Evolutionary conservation across 2,797 vertebrate species (phyloP).

Genomic region (Morelia viridis): DNA sequence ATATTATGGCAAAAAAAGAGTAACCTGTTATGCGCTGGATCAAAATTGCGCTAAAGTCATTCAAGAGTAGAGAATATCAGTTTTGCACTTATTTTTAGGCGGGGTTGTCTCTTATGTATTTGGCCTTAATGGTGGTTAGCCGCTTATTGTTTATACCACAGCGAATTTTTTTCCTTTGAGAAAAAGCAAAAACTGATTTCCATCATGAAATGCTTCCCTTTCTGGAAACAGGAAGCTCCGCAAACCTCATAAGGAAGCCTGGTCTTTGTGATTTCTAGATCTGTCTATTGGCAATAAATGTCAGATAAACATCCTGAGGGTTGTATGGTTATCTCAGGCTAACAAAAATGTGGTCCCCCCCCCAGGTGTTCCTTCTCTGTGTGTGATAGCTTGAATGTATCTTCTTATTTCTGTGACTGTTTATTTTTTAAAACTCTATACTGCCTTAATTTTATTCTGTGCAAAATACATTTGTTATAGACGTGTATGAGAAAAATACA

Average conservation of each 20-base stretch:
- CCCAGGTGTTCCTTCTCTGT: background rate
- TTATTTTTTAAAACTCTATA: background rate
- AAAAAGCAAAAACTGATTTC: constrained; percentile 4
- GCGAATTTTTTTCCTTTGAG: constrained; percentile 2
- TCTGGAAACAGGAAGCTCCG: constrained; percentile 18
- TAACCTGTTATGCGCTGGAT: background rate
- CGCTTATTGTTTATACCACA: constrained; percentile 2
- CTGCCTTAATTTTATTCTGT: background rate
- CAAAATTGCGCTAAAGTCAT: background rate
- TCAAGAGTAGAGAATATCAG: background rate
- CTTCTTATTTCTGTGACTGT: background rate
- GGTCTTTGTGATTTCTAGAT: constrained; percentile 27
- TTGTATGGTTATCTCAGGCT: background rate
- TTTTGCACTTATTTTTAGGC: background rate
- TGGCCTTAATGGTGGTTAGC: background rate
- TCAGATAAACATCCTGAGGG: constrained; percentile 17
- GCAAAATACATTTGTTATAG: background rate
- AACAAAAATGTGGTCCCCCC: background rate
- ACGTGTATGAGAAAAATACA: background rate
- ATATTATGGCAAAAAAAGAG: background rate
- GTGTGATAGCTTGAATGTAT: background rate
- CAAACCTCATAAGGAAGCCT: constrained; percentile 21
- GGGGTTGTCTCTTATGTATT: background rate
- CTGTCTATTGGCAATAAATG: constrained; percentile 3
- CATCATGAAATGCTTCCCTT: constrained; percentile 20